Percentiles rank a stretch among this genome's conserved stretches.
Conservation (phyloP, 2,888 invertebrate species). For the Drosophila fulvimacula region DNA sequence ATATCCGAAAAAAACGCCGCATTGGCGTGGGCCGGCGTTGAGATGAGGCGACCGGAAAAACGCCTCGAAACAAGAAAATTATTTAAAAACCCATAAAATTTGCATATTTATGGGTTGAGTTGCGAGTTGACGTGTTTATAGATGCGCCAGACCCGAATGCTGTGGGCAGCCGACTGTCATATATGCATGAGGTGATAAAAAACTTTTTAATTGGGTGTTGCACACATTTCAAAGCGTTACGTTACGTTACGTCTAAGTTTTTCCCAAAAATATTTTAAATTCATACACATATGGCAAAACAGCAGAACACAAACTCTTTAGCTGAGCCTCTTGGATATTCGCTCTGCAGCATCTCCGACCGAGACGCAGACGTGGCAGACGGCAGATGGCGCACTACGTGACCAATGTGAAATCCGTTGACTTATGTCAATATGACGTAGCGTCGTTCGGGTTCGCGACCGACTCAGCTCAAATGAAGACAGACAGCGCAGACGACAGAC, state of each 20-base stretch:
- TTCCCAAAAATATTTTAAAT: constrained; percentile 38
- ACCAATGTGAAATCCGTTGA: constrained; percentile 81
- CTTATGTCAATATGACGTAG: constrained; percentile 76
- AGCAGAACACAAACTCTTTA: constrained; percentile 13
- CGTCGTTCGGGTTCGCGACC: constrained; percentile 50
- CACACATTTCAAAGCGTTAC: constrained; percentile 29
- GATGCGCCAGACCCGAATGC: constrained; percentile 45
- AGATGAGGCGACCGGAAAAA: constrained; percentile 62
- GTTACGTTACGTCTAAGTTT: constrained; percentile 45
- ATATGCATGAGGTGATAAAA: constrained; percentile 74
- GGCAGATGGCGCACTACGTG: constrained; percentile 66
- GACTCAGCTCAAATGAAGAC: constrained; percentile 78
- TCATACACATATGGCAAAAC: constrained; percentile 54
- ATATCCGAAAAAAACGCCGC: constrained; percentile 47
- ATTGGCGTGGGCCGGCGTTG: constrained; percentile 59
- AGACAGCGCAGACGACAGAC: constrained; percentile 67
- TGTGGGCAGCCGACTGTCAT: constrained; percentile 64
- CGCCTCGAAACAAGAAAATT: constrained; percentile 62
- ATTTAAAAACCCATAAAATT: constrained; percentile 76
- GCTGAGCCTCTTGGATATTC: constrained; percentile 10
- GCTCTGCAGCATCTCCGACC: constrained; percentile 11
- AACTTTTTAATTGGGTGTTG: constrained; percentile 78
- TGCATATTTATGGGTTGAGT: constrained; percentile 72
- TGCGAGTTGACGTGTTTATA: constrained; percentile 72
- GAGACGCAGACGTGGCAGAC: constrained; percentile 51